These are phyloP conservation scores for Rhabdophis nuchalis DNA, from an alignment of 2,797 vertebrate genomes.

Conservation along the genomic window DNA sequence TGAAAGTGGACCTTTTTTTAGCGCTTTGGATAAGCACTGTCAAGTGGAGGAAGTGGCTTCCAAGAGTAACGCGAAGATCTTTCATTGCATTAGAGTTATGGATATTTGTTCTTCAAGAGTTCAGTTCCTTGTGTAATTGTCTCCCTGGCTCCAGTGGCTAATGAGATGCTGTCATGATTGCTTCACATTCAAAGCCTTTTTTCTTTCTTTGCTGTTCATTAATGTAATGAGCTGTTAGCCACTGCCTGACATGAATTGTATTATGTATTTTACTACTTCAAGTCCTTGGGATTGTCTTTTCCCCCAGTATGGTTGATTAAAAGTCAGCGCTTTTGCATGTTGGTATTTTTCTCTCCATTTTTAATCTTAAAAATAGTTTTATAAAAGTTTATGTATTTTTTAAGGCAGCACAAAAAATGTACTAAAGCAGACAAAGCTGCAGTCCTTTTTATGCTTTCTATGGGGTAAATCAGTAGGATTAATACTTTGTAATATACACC, in stretches of 20 bases:
- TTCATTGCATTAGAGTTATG: slow-evolving; percentile 1
- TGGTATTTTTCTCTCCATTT: neutral
- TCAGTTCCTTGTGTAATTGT: slow-evolving; percentile 5
- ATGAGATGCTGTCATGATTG: slow-evolving; percentile 30
- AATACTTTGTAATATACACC: neutral
- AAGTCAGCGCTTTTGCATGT: slow-evolving; percentile 8
- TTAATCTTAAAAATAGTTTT: neutral
- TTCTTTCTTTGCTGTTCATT: slow-evolving; percentile 21
- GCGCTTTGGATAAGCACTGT: neutral
- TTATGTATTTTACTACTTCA: neutral
- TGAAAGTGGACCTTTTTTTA: neutral
- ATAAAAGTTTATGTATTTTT: neutral
- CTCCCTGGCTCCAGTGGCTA: slow-evolving; percentile 7
- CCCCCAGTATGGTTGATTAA: neutral
- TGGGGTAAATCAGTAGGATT: neutral
- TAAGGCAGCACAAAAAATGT: neutral
- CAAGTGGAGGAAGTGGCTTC: neutral
- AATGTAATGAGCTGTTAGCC: slow-evolving; percentile 34
- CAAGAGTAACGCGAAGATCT: neutral
- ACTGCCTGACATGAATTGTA: slow-evolving; percentile 23
- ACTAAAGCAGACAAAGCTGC: neutral
- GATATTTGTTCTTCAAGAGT: slow-evolving; percentile 4
- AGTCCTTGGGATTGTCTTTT: slow-evolving; percentile 3
- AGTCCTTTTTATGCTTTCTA: neutral
- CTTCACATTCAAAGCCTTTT: slow-evolving; percentile 29